Base-by-base conservation (phyloP, 1,140 invertebrate species). In the Chionoecetes opilio region DNA sequence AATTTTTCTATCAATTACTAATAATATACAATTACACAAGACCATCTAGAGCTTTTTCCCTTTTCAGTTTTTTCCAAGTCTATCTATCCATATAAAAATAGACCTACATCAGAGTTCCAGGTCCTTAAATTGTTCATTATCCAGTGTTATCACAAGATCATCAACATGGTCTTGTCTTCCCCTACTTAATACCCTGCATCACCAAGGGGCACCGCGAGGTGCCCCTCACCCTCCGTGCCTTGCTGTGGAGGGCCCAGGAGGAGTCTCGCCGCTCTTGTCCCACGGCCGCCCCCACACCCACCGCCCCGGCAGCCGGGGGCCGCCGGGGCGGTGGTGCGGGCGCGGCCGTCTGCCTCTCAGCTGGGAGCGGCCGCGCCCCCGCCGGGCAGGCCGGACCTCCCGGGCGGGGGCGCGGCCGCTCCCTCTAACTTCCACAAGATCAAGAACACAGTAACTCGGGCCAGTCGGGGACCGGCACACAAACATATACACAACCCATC, bases 51-150 rank as follows among this genome's bases (percentile, higher is more conserved):
- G 92, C 92, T 86, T 92, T 95, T 92, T 63, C 86, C 85, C 53
- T 46, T 93, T 95, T 90, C 63, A 53, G 26, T 95, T 95, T 41
- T 35, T 92, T 93, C 94, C 85, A 46, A 85, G 91, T 86, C 93
- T 93, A 92, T 93, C 85, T 95, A 95, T 95, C 94, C 94, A 95
- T 94, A 95, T 95, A 95, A 95, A 95, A 95, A 95, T 95, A 95
- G 94, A 95, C 94, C 94, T 93, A 93, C 94, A 82, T 95, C 94
- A 95, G 89, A 82, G 92, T 92, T 95, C 94, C 94, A 95, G 94
- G 94, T 95, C 94, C 94, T 92, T 93, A 88, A 88, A 53, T 93
- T 93, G 53, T 88, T 93, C 91, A 95, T 86, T 86, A 91, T 95
- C 94, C 94, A 92, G 85, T 95, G 91, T 95, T 95, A 95, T 95